These are phyloP conservation scores for Hyppa rectilinea DNA, from an alignment of 2,888 invertebrate genomes.

Conservation along the genomic window DNA sequence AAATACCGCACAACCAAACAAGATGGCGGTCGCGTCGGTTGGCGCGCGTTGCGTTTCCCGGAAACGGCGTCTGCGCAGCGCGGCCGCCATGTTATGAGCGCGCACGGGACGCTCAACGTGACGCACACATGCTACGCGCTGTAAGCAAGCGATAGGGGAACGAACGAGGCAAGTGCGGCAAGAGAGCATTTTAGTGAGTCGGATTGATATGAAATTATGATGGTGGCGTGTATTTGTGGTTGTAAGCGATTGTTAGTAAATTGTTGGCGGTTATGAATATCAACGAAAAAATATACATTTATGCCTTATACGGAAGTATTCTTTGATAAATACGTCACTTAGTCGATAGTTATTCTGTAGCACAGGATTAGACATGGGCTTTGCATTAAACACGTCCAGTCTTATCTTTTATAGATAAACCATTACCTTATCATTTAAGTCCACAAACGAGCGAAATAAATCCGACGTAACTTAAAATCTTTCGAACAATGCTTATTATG, in stretches of 20 bases:
- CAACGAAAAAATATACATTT: not conserved
- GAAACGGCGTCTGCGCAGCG: conserved; percentile 71
- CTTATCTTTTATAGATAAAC: not conserved
- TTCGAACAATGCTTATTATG: conserved; percentile 38
- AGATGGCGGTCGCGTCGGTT: conserved; percentile 68
- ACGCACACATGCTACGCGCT: conserved; percentile 35
- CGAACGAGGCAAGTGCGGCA: conserved; percentile 28
- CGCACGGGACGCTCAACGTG: conserved; percentile 58
- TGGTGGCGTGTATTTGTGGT: not conserved
- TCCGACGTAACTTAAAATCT: conserved; percentile 9
- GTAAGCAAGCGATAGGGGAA: conserved; percentile 55
- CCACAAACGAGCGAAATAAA: not conserved
- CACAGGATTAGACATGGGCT: not conserved
- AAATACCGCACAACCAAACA: conserved; percentile 42
- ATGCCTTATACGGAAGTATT: not conserved
- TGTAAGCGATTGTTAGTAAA: not conserved
- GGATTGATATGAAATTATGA: conserved; percentile 9
- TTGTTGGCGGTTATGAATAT: not conserved
- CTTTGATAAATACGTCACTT: not conserved
- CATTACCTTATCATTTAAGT: too few relatives aligned
- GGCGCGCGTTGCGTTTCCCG: conserved; percentile 75
- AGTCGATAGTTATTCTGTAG: not conserved
- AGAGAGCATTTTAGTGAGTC: conserved; percentile 33
- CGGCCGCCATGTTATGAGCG: conserved; percentile 66
- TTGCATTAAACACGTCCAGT: not conserved